Evolutionary conservation across 1,140 invertebrate genomes (phyloP).

Genomic region (Drosophila saltans): DNA sequence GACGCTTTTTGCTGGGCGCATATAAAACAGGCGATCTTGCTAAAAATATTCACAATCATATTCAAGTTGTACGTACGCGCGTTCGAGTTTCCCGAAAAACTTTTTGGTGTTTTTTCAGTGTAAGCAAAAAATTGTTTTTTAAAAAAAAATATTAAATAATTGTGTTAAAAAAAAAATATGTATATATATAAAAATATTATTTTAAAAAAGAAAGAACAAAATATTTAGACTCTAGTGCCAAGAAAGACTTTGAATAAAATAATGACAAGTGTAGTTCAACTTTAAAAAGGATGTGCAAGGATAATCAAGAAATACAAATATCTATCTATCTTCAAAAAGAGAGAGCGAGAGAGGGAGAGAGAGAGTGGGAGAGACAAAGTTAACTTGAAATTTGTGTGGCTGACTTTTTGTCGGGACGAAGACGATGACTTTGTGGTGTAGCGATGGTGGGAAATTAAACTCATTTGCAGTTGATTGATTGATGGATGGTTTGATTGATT

Average conservation of each 20-base stretch:
- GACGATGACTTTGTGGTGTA: conserved; percentile 8
- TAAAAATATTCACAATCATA: conserved; percentile 79
- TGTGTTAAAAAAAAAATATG: conserved; percentile 13
- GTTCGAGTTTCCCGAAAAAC: conserved; percentile 39
- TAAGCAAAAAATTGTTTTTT: conserved; percentile 27
- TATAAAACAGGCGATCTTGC: conserved; percentile 75
- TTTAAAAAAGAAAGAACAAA: conserved; percentile 27
- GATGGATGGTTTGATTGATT: conserved; percentile 79
- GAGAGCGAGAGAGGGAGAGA: too few species aligned
- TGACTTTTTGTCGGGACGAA: neutral
- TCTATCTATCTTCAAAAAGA: too few species aligned
- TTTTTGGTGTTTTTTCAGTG: conserved; percentile 29
- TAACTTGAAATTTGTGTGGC: conserved; percentile 11
- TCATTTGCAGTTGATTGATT: conserved; percentile 77
- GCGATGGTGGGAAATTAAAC: conserved; percentile 60
- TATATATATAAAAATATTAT: neutral
- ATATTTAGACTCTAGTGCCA: conserved; percentile 1
- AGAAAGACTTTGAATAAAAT: neutral
- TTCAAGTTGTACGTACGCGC: conserved; percentile 65
- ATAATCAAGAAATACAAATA: neutral
- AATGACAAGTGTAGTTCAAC: neutral
- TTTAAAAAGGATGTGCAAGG: neutral
- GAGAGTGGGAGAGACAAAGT: neutral
- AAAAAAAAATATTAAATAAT: neutral
- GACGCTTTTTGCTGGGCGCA: conserved; percentile 51